phyloP scores from a whole-genome alignment of 2,888 invertebrate species.

The Cryptophagus acutangulus region DNA sequence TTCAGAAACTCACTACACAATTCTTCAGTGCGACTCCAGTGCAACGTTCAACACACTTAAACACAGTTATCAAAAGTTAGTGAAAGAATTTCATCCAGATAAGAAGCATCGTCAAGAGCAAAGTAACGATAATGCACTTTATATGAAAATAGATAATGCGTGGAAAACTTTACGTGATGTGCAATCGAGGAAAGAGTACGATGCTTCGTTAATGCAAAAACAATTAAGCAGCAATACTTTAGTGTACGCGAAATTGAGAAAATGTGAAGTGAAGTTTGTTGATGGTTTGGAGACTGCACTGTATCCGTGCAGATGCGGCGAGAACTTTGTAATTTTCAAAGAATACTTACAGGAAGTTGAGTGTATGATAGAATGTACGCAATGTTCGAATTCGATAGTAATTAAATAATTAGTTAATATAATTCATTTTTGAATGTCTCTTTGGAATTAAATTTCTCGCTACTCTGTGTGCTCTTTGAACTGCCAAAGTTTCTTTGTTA shows the following conservation, averaged over 20 bases:
- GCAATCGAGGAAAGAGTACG: constrained; percentile 59
- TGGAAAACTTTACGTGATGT: constrained; percentile 65
- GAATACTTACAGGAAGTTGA: constrained; percentile 43
- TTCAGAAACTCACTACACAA: constrained; percentile 45
- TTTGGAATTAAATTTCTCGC: not conserved
- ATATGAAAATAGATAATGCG: constrained; percentile 53
- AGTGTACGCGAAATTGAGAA: constrained; percentile 56
- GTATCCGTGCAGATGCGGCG: constrained; percentile 69
- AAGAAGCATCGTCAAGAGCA: constrained; percentile 40
- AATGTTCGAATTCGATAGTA: constrained; percentile 68
- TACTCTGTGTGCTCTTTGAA: too few relatives aligned
- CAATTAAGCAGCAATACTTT: constrained; percentile 55
- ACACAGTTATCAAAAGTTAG: constrained; percentile 56
- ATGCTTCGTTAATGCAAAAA: constrained; percentile 56
- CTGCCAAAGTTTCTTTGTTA: too few relatives aligned
- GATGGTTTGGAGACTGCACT: constrained; percentile 42
- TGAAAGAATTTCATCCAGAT: constrained; percentile 59
- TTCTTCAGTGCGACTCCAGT: constrained; percentile 53
- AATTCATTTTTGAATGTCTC: not conserved
- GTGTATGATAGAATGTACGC: constrained; percentile 61
- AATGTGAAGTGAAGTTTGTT: constrained; percentile 50
- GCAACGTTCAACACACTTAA: constrained; percentile 57
- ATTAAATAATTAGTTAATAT: constrained; percentile 42
- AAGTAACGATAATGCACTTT: constrained; percentile 23
- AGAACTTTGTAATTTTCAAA: constrained; percentile 51